Evolutionary conservation across 2,888 invertebrate species (phyloP), one percentile per base, ranked within the genome.

Genomic region (Perithous albicinctus): DNA sequence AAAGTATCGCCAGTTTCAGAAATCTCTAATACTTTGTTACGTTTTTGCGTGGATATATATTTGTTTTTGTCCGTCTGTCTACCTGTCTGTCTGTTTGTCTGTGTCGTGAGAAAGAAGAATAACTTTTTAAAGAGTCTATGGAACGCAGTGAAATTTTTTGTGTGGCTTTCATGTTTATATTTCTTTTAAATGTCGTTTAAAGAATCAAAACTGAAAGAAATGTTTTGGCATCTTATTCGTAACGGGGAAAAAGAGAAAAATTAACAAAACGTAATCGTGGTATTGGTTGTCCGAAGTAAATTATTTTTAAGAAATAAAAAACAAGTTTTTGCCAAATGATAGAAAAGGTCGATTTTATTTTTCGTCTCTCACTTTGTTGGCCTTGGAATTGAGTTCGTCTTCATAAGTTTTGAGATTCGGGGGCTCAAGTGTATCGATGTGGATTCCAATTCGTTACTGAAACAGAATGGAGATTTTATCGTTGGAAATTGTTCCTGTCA

Each of bases 381-480:
- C 54, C 29, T n/a, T 5, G 1, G 29, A n/a, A n/a, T 29, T 29
- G n/a, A n/a, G 29, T 29, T 29, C n/a, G 15, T 56, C 54, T 56
- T 29, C 54, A 6, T 56, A 56, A 15, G 54, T 29, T n/a, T n/a
- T 29, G 54, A 12, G 54, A 26, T 26, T 15, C 54, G 54, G 54
- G n/a, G 54, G 54, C 54, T 56, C 29, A 56, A 56, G 29, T 56
- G 6, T 56, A 56, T 56, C 29, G 29, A 56, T 6, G 12, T n/a
- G 29, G 29, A 56, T 56, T 56, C 54, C 29, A 29, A 56, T 56
- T 56, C 64, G 74, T 75, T 75, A 69, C 51, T 67, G 59, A 51
- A 75, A 75, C 61, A 51, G 48, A 80, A 80, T 48, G 29, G 46
- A 51, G 29, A 43, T 80, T 75, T 80, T 80, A 80, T 80, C 67